Conservation (phyloP, 1,140 invertebrate species). For the Calosoma granatense region DNA sequence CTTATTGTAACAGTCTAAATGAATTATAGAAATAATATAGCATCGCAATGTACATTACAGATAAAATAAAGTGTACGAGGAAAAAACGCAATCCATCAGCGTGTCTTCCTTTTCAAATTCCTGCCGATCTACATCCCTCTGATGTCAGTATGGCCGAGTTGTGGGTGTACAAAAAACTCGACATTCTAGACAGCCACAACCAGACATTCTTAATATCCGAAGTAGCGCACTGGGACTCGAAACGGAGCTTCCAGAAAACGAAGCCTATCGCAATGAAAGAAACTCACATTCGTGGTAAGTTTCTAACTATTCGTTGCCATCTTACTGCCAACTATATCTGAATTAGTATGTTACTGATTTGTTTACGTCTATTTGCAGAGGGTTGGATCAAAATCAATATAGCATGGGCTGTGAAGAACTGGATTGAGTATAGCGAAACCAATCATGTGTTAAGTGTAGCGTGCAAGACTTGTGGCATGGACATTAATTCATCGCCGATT, state of each 20-base stretch:
- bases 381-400: constrained; percentile 73
- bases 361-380: too few relatives aligned
- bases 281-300: constrained; percentile 50
- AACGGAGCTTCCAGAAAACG: constrained; percentile 57
- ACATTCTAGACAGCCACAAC: constrained; percentile 44
- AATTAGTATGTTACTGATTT: too few relatives aligned
- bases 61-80: constrained; percentile 27
- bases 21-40: background rate
- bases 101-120: constrained; percentile 58
- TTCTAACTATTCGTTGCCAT: background rate
- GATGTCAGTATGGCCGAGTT: constrained; percentile 63
- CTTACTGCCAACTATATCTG: background rate
- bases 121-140: constrained; percentile 55
- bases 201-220: constrained; percentile 72
- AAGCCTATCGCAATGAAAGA: constrained; percentile 63
- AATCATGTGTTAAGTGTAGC: constrained; percentile 60
- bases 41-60: constrained; percentile 22
- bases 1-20: too few relatives aligned
- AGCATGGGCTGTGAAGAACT: constrained; percentile 57
- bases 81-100: constrained; percentile 47
- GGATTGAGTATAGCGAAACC: constrained; percentile 54
- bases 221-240: constrained; percentile 61
- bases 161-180: constrained; percentile 64
- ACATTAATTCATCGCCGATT: constrained; percentile 45
- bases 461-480: constrained; percentile 64